Conservation (phyloP, 2,797 vertebrate species). For the Clarias laeviceps region DNA sequence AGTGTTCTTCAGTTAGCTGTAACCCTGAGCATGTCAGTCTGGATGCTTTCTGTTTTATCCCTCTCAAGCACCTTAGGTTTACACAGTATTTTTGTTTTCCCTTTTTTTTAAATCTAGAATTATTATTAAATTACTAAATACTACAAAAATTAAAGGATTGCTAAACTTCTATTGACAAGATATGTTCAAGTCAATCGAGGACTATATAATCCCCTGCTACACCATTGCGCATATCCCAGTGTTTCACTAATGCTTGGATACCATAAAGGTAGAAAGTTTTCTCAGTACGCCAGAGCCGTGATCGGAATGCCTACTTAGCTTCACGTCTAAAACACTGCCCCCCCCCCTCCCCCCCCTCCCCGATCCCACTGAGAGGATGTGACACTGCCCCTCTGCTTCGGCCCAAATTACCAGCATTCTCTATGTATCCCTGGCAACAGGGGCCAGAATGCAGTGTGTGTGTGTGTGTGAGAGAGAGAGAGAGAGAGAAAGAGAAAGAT, state of each 20-base stretch:
- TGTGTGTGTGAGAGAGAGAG: background rate
- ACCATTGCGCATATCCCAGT: too few species aligned
- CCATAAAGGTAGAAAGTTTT: too few species aligned
- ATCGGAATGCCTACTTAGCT: too few species aligned
- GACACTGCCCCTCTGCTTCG: background rate
- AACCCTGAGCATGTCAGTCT: background rate
- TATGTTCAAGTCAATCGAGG: too few species aligned
- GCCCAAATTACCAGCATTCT: background rate
- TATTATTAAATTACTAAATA: background rate
- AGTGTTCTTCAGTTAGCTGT: background rate
- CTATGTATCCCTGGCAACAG: conserved; percentile 5
- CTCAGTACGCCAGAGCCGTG: too few species aligned
- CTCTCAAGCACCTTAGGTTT: background rate
- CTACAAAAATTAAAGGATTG: background rate
- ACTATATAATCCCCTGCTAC: too few species aligned
- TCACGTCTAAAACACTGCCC: background rate
- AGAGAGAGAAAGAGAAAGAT: too few species aligned
- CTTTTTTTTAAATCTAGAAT: background rate
- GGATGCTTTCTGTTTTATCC: background rate
- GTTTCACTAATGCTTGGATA: too few species aligned
- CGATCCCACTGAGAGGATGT: background rate
- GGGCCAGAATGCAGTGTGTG: too few species aligned
- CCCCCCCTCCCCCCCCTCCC: background rate
- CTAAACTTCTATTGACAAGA: background rate
- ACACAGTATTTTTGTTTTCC: background rate